Conservation (phyloP, 35 echinoderm and acorn worm genomes). For the Antedon bifida region DNA sequence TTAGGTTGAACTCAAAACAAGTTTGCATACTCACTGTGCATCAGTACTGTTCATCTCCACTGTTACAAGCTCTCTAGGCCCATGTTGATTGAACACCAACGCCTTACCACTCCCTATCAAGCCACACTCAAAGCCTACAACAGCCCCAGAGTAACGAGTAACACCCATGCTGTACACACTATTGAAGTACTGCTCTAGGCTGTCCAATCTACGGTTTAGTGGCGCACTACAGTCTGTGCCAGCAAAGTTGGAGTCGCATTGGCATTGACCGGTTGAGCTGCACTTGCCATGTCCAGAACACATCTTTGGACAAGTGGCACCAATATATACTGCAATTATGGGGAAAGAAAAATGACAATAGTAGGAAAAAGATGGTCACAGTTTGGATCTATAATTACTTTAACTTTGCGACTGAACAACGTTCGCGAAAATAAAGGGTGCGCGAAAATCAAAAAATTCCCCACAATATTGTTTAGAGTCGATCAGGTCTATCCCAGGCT, state of each 20-base stretch:
- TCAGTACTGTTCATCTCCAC: slow-evolving; percentile 48
- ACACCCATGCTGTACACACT: slow-evolving; percentile 21
- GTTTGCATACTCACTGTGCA: slow-evolving; percentile 48
- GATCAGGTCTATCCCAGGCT: too few species aligned
- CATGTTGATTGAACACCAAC: slow-evolving; percentile 62
- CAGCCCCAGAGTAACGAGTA: slow-evolving; percentile 20
- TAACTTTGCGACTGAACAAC: too few species aligned
- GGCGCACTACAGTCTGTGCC: slow-evolving; percentile 30
- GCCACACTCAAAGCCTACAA: slow-evolving; percentile 56
- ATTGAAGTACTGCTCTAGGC: slow-evolving; percentile 59
- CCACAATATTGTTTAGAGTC: too few species aligned
- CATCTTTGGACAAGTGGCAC: slow-evolving; percentile 33
- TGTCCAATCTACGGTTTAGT: not conserved
- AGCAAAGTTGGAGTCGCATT: slow-evolving; percentile 43
- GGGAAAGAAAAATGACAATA: not conserved
- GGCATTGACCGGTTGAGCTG: slow-evolving; percentile 18
- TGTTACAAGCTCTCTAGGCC: slow-evolving; percentile 52
- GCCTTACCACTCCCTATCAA: slow-evolving; percentile 58
- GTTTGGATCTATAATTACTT: too few species aligned
- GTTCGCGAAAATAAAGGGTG: too few species aligned
- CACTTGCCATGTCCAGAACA: slow-evolving; percentile 81
- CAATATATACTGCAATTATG: slow-evolving; percentile 57
- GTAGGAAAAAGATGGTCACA: not conserved
- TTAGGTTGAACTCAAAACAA: too few species aligned
- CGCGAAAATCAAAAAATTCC: too few species aligned